Evolutionary conservation across 53 echinoderm and acorn worm species (phyloP).

Genomic region (Luidia sarsii): DNA sequence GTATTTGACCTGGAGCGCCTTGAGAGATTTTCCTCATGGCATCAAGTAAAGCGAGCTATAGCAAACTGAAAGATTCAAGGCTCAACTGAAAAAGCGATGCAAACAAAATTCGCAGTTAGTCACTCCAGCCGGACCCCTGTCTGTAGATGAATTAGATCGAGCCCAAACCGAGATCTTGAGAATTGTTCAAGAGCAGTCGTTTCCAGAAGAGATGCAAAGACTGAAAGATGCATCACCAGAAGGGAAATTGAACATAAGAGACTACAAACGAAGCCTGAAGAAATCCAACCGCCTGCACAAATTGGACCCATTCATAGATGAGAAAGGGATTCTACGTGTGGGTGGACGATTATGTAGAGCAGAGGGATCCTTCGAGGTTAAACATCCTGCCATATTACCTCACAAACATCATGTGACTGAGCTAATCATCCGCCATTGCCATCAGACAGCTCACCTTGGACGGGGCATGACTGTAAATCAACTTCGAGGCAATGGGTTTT

Average conservation of each 20-base stretch:
- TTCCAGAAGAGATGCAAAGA: constrained; percentile 42
- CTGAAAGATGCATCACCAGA: constrained; percentile 8
- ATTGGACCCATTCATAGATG: constrained; percentile 67
- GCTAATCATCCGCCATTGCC: constrained; percentile 36
- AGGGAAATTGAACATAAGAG: too few species aligned
- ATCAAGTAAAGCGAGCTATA: constrained; percentile 31
- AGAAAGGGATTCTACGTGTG: constrained; percentile 59
- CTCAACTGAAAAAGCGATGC: not conserved
- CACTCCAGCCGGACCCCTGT: not conserved
- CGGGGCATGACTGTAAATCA: constrained; percentile 50
- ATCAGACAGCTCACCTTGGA: constrained; percentile 45
- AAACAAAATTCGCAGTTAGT: not conserved
- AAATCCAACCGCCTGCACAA: constrained; percentile 30
- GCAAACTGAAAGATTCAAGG: constrained; percentile 57
- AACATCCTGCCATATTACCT: constrained; percentile 44
- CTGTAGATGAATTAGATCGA: constrained; percentile 18
- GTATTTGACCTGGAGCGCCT: constrained; percentile 27
- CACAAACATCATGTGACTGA: constrained; percentile 35
- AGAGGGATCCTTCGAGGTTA: constrained; percentile 32
- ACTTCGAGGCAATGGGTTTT: constrained; percentile 43
- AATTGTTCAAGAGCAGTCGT: constrained; percentile 37
- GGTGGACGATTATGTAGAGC: constrained; percentile 58
- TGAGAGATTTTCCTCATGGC: constrained; percentile 60
- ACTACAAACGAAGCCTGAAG: constrained; percentile 10
- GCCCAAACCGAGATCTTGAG: constrained; percentile 54